Evolutionary conservation across 2,888 invertebrate species (phyloP).

Genomic region (Ornithoptera priamus): DNA sequence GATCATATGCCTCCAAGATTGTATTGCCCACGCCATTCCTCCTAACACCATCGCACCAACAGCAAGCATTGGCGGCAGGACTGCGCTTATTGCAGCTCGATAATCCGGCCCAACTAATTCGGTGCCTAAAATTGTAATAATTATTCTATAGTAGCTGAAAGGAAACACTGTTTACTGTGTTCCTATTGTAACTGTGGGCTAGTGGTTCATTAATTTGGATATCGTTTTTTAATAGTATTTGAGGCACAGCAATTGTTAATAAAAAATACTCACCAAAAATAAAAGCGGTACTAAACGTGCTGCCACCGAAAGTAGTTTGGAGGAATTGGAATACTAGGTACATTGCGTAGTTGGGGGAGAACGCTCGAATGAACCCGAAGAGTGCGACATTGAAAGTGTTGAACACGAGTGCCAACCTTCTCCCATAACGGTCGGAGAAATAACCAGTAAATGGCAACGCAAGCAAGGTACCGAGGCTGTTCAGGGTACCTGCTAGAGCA

Average conservation of each 20-base stretch:
- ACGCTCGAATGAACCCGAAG: constrained; percentile 76
- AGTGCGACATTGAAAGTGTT: constrained; percentile 56
- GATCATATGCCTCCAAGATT: constrained; percentile 85
- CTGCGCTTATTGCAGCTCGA: constrained; percentile 85
- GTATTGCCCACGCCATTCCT: constrained; percentile 82
- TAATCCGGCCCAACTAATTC: constrained; percentile 88
- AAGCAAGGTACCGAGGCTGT: constrained; percentile 82
- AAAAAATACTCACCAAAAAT: constrained; percentile 49
- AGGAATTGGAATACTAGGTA: constrained; percentile 75
- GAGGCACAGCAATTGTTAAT: too few relatives aligned
- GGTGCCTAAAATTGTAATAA: constrained; percentile 74
- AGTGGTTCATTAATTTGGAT: too few relatives aligned
- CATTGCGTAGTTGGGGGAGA: constrained; percentile 78
- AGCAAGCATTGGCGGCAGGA: constrained; percentile 85
- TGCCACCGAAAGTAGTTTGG: constrained; percentile 75
- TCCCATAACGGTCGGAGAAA: constrained; percentile 80
- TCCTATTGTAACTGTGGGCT: too few relatives aligned
- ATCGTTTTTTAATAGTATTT: too few relatives aligned
- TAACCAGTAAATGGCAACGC: constrained; percentile 82
- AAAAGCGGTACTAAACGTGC: constrained; percentile 74
- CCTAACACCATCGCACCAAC: constrained; percentile 85
- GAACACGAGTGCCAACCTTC: constrained; percentile 57
- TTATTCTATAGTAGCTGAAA: not conserved
- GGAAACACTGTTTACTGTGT: too few relatives aligned
- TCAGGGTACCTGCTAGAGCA: constrained; percentile 83